Percentiles rank a stretch among this genome's conserved stretches.
phyloP scores from a whole-genome alignment of 2,888 invertebrate genomes.

The Pyralis farinalis region DNA sequence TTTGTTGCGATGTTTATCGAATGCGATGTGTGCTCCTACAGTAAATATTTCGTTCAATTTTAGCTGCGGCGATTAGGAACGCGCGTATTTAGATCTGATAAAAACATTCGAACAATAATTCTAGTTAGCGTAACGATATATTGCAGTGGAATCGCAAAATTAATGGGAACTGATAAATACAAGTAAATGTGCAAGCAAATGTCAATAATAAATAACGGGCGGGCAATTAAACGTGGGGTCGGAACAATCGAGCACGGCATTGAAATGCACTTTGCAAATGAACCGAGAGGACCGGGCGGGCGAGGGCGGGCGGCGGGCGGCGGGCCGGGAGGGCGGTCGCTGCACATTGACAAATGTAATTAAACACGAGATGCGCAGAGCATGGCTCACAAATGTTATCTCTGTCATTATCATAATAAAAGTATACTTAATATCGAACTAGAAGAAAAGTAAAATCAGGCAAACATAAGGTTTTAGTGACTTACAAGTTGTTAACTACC shows the following conservation, averaged over 20 bases:
- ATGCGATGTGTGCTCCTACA: slow-evolving; percentile 58
- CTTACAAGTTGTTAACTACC: no score
- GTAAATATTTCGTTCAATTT: slow-evolving; percentile 47
- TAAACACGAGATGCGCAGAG: slow-evolving; percentile 59
- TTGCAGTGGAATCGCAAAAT: slow-evolving; percentile 35
- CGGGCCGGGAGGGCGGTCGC: slow-evolving; percentile 28
- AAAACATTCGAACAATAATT: slow-evolving; percentile 12
- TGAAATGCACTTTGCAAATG: slow-evolving; percentile 80
- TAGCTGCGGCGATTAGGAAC: slow-evolving; percentile 13
- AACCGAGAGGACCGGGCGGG: slow-evolving; percentile 51
- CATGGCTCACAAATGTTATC: slow-evolving; percentile 49
- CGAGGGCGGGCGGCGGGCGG: slow-evolving; percentile 18
- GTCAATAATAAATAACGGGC: slow-evolving; percentile 71
- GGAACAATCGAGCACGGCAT: slow-evolving; percentile 68
- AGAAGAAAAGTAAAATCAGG: slow-evolving; percentile 1
- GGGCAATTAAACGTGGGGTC: slow-evolving; percentile 70
- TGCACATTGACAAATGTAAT: slow-evolving; percentile 58
- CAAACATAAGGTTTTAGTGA: no score
- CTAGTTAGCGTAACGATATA: slow-evolving; percentile 26
- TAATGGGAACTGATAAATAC: slow-evolving; percentile 44
- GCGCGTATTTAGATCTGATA: slow-evolving; percentile 2
- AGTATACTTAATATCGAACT: neutral
- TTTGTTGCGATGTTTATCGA: slow-evolving; percentile 75
- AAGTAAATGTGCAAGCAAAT: slow-evolving; percentile 58
- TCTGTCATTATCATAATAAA: slow-evolving; percentile 13